Conservation (phyloP, 2,888 invertebrate species). For the Pteria penguin region DNA sequence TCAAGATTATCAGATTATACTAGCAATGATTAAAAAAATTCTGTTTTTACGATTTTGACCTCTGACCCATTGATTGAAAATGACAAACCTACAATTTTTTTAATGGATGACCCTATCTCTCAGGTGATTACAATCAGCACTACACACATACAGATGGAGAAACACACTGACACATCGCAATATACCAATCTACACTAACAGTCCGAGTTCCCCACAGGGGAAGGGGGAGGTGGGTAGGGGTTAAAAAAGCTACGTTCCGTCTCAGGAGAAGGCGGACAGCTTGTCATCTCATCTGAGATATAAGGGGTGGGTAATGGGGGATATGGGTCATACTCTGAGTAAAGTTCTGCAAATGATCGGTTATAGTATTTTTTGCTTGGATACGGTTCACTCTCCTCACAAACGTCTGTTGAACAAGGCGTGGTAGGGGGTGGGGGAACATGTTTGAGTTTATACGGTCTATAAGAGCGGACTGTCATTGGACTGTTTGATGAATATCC, state of each 20-base stretch:
- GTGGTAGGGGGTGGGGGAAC: conserved; percentile 92
- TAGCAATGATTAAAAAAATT: no score
- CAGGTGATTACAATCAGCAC: no score
- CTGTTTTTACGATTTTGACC: no score
- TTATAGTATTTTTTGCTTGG: conserved; percentile 58
- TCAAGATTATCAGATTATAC: no score
- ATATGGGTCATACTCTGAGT: conserved; percentile 86
- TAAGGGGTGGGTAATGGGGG: conserved; percentile 90
- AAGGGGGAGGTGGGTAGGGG: conserved; percentile 91
- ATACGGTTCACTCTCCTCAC: conserved; percentile 84
- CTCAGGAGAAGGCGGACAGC: conserved; percentile 84
- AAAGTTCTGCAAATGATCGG: conserved; percentile 69
- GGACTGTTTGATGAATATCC: conserved; percentile 74
- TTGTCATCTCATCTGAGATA: conserved; percentile 84
- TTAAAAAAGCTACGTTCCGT: conserved; percentile 86
- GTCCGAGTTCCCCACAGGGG: conserved; percentile 83
- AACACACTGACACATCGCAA: conserved; percentile 12
- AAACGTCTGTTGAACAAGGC: conserved; percentile 96
- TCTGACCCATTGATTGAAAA: no score
- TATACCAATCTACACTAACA: conserved; percentile 68
- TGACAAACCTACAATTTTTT: no score
- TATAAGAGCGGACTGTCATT: conserved; percentile 82
- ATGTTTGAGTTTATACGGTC: conserved; percentile 83
- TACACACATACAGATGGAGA: background rate
- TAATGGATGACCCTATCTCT: no score